Percentiles rank a stretch among this genome's conserved stretches.
Evolutionary conservation across 2,113 vertebrate genomes (phyloP).

Genomic region (Tinamus guttatus): DNA sequence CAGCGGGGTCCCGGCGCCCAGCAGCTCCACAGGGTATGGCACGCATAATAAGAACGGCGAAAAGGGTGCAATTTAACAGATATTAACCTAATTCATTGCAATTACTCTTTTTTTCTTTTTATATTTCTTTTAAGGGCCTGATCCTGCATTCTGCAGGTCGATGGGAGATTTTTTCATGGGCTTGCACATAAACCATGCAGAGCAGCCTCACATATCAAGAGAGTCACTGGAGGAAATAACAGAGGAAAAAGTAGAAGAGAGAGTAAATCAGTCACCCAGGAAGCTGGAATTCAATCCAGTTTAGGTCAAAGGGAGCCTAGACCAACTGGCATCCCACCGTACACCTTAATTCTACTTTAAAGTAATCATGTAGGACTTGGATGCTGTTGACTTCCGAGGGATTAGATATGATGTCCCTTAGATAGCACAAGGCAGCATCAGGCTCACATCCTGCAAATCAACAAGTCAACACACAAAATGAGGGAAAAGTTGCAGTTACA

Average conservation of each 20-base stretch:
- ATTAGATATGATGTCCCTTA: background rate
- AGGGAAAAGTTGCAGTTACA: background rate
- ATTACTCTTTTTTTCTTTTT: background rate
- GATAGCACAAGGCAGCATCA: background rate
- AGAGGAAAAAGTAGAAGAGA: background rate
- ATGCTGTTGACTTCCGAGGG: background rate
- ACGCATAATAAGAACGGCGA: background rate
- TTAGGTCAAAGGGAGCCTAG: background rate
- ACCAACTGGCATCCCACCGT: background rate
- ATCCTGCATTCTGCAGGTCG: background rate
- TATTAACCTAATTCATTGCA: background rate
- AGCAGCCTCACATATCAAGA: background rate
- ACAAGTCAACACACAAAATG: slow-evolving; percentile 30
- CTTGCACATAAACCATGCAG: background rate
- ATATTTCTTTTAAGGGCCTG: background rate
- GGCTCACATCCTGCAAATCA: slow-evolving; percentile 31
- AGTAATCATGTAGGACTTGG: background rate
- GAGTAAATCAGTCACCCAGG: background rate
- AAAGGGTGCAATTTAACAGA: background rate
- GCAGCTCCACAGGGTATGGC: rapidly evolving
- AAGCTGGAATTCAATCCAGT: background rate
- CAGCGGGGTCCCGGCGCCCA: background rate
- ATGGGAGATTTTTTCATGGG: background rate
- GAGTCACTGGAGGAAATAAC: background rate
- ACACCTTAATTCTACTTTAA: slow-evolving; percentile 22